Evolutionary conservation across 2,113 vertebrate genomes (phyloP).

Genomic region (Varanus komodoensis): DNA sequence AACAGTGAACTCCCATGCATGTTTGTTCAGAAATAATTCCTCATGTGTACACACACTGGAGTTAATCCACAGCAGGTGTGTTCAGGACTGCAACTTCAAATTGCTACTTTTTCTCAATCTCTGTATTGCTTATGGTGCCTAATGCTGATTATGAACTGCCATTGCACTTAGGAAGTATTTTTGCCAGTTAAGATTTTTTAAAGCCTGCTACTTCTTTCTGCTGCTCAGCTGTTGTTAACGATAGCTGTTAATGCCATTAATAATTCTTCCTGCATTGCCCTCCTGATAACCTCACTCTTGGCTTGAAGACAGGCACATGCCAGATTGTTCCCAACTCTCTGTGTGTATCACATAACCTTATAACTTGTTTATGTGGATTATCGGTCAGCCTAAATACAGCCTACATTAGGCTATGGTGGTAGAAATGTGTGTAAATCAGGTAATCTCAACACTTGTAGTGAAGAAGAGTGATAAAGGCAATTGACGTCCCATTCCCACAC

Average conservation of each 20-base stretch:
- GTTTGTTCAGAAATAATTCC: background rate
- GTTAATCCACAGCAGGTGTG: background rate
- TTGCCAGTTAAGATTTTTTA: background rate
- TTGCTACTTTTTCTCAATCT: background rate
- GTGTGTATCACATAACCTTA: background rate
- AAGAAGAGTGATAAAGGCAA: background rate
- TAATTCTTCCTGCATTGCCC: background rate
- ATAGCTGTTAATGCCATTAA: background rate
- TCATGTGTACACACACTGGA: too few species aligned
- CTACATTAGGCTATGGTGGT: background rate
- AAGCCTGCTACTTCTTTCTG: background rate
- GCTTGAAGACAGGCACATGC: background rate
- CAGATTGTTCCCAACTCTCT: background rate
- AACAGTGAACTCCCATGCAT: background rate
- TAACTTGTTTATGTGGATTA: slow-evolving; percentile 5
- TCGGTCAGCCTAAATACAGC: background rate
- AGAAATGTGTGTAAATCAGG: background rate
- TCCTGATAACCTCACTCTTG: background rate
- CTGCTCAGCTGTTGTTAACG: background rate
- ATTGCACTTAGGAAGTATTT: background rate
- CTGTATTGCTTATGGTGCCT: background rate
- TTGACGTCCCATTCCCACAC: background rate
- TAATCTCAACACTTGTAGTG: background rate
- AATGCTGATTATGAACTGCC: background rate
- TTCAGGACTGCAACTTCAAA: background rate